Base-by-base conservation (phyloP, 2,113 vertebrate genomes). In the Rhinopomastus cyanomelas region DNA sequence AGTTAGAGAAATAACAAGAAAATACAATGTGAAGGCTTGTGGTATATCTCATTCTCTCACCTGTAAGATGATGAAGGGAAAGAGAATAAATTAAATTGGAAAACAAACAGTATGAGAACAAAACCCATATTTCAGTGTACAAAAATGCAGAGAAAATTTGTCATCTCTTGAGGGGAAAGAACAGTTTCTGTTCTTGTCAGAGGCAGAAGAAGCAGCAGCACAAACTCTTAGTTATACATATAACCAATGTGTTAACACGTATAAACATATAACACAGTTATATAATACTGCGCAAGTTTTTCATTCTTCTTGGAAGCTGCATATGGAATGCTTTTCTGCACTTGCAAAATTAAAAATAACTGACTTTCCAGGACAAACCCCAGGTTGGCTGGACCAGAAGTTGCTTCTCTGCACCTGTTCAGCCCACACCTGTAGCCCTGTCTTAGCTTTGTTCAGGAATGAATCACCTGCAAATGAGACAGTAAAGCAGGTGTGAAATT, bases 21-120 rank as follows among this genome's bases (percentile, higher is more conserved):
- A 34, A 83, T 3, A 46, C 0, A 1, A 42, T 23, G 11, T 30
- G 27, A 81, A 59, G 55, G 30, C 37, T 81, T 49, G 20, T 19
- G 46, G 4, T 2, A 2, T 26, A 51, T 21, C 36, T 65, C 0
- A 0, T 66, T 62, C 48, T 81, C 77, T 68, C 57, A 55, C 13
- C 42, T 64, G 5, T 44, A 69, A 66, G 8, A 36, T 5, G 13
- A 76, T 25, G n/a, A 23, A 89, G 18, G 16, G 26, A 75, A 81
- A 11, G 5, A 44, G 19, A 89, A 32, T 49, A 23, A 84, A 44
- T 68, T 18, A 77, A 56, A 60, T 3, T 53, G 14, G 60, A 74
- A 85, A 84, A 22, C 16, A 56, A 57, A 32, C 36, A 51, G 30
- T 42, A 15, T 9, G 19, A 84, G 53, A 68, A 61, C 44, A 67